Evolutionary conservation across 2,888 invertebrate species (phyloP).

Genomic region (Thecophora atra): DNA sequence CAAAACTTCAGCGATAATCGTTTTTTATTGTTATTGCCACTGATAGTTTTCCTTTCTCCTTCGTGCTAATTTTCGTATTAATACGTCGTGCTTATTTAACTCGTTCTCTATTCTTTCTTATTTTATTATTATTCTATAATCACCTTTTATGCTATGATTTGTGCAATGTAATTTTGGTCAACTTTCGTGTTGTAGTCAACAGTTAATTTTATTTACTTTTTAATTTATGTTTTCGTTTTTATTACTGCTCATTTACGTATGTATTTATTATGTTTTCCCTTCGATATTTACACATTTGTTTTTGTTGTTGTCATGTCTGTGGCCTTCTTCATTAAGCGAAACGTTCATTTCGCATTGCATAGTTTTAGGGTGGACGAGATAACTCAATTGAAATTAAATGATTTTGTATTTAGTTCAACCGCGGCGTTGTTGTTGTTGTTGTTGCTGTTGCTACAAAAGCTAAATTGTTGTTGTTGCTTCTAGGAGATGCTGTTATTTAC

Average conservation of each 20-base stretch:
- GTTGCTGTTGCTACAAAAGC: background rate
- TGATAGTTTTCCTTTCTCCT: background rate
- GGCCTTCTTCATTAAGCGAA: constrained; percentile 7
- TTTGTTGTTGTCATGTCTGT: constrained; percentile 25
- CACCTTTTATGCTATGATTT: too few species aligned
- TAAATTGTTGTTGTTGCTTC: too few species aligned
- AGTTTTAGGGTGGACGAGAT: constrained; percentile 20
- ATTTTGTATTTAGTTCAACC: constrained; percentile 10
- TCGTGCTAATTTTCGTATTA: background rate
- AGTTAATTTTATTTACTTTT: constrained; percentile 30
- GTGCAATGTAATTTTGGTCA: constrained; percentile 23
- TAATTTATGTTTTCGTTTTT: constrained; percentile 19
- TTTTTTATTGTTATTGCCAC: constrained; percentile 1
- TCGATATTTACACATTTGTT: constrained; percentile 3
- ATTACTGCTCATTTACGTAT: background rate
- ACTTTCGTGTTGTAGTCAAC: constrained; percentile 11
- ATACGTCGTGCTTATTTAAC: background rate
- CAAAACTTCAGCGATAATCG: background rate
- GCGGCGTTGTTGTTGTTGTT: background rate
- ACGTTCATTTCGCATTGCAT: constrained; percentile 21
- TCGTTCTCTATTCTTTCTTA: background rate
- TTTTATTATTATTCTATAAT: constrained; percentile 25
- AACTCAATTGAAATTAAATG: constrained; percentile 28
- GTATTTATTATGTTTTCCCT: background rate
- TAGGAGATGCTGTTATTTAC: too few species aligned